Base-by-base conservation (phyloP, 2,888 invertebrate genomes). In the Ypsolopha scabrella region DNA sequence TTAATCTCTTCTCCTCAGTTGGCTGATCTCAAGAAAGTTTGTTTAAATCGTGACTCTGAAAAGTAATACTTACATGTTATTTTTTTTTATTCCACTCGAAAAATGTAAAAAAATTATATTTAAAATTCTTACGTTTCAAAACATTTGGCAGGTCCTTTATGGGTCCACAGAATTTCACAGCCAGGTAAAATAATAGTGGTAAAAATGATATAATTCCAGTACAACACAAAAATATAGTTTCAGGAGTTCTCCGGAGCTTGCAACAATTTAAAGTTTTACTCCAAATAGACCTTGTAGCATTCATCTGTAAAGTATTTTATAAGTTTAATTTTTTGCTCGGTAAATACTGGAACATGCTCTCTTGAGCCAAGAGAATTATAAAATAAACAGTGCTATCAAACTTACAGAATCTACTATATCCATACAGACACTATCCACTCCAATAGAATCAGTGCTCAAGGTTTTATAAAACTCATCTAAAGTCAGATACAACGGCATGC, bases 341-440 rank as follows among this genome's bases (percentile, higher is more conserved):
- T 38, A 38, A 38, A 38, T 38, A 37, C 9, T 37, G 6, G 37
- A 37, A 7, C 9, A 37, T 37, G 7, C 6, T n/a, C n/a, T n/a
- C n/a, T n/a, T n/a, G n/a, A n/a, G n/a, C n/a, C 24, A 24, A 24
- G 24, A 3, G 24, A 24, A 24, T 24, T 24, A 24, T 24, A 24
- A 24, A 24, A 47, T 47, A 36, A 47, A 36, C 13, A 13, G 7
- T 36, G 36, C 11, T 13, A 36, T 8, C 9, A 48, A 54, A 77
- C 86, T 82, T 75, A 91, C 91, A 58, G 88, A 76, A 73, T 92
- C 91, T 1, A 91, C 89, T 58, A 91, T 85, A 67, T 92, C 92
- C 89, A 92, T 90, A 61, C 92, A 92, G 53, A 91, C 79, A 55
- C 82, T 87, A 55, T 88, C 88, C 51, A 88, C 85, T 53, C 89